phyloP scores from a whole-genome alignment of 2,113 vertebrate species.

The Rana temporaria region DNA sequence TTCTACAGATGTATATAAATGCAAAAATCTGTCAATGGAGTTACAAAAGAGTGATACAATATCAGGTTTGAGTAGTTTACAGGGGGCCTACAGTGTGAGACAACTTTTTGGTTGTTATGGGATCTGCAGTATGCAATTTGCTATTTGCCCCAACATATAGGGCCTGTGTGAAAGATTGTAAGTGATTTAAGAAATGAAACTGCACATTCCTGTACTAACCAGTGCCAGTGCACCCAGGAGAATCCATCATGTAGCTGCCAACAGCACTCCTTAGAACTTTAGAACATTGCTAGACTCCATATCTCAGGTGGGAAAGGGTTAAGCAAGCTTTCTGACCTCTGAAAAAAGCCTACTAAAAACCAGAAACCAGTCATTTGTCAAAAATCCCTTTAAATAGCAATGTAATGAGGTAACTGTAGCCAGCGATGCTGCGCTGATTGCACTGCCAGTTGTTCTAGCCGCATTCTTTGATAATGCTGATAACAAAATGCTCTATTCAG shows the following conservation, averaged over 20 bases:
- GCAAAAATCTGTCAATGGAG: too few species aligned
- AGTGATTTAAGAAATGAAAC: not conserved
- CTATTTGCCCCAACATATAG: too few species aligned
- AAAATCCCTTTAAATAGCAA: slow-evolving; percentile 54
- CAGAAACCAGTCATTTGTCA: slow-evolving; percentile 53
- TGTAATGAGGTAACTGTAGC: slow-evolving; percentile 66
- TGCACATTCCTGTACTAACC: not conserved
- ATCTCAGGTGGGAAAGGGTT: slow-evolving; percentile 31
- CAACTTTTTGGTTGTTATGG: too few species aligned
- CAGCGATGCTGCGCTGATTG: slow-evolving; percentile 74
- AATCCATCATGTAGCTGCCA: not conserved
- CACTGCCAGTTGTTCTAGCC: slow-evolving; percentile 65
- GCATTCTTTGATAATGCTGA: slow-evolving; percentile 66
- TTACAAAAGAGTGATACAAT: too few species aligned
- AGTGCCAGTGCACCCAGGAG: not conserved
- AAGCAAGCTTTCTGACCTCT: slow-evolving; percentile 33
- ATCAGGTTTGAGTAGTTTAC: too few species aligned
- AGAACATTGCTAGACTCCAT: not conserved
- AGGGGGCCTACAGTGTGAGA: too few species aligned
- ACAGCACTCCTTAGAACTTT: not conserved
- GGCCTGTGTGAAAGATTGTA: not conserved
- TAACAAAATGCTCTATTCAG: slow-evolving; percentile 61
- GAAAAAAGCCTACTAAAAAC: slow-evolving; percentile 27
- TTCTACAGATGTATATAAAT: too few species aligned
- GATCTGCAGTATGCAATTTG: too few species aligned